Evolutionary conservation across 2,797 vertebrate species (phyloP).

Genomic region (Poeciliopsis gracilis): DNA sequence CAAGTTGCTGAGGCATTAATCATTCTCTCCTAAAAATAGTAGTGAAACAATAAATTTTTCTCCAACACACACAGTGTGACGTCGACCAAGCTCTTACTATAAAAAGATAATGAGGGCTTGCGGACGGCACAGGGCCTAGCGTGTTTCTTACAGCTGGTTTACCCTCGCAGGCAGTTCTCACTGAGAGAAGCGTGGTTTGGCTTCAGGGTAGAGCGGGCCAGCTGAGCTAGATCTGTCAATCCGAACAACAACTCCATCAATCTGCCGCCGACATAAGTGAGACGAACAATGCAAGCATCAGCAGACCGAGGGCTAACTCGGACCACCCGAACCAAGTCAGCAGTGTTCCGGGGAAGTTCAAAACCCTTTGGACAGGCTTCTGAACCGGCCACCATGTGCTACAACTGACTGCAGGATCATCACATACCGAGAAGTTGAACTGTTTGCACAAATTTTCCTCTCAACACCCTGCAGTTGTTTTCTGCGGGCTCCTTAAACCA

Average conservation of each 20-base stretch:
- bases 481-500: not conserved
- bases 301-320: constrained; percentile 21
- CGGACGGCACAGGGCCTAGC: constrained; percentile 39
- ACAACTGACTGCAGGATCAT: not conserved
- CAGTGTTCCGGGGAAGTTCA: not conserved
- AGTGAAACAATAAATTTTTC: not conserved
- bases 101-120: not conserved
- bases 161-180: constrained; percentile 26
- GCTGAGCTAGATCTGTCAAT: constrained; percentile 64
- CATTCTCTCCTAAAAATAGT: not conserved
- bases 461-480: not conserved
- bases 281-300: constrained; percentile 33
- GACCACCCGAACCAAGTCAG: constrained; percentile 18
- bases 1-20: not conserved
- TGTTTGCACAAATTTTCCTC: not conserved
- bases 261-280: constrained; percentile 39
- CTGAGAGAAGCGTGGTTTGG: constrained; percentile 13
- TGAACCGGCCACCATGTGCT: not conserved
- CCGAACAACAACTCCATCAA: constrained; percentile 54
- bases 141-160: constrained; percentile 33
- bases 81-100: not conserved
- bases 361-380: not conserved
- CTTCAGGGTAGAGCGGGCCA: constrained; percentile 35
- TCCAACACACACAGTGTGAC: not conserved
- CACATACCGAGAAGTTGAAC: not conserved